These are phyloP conservation scores for Frankliniella fusca DNA, from an alignment of 2,888 invertebrate species.

Conservation along the genomic window DNA sequence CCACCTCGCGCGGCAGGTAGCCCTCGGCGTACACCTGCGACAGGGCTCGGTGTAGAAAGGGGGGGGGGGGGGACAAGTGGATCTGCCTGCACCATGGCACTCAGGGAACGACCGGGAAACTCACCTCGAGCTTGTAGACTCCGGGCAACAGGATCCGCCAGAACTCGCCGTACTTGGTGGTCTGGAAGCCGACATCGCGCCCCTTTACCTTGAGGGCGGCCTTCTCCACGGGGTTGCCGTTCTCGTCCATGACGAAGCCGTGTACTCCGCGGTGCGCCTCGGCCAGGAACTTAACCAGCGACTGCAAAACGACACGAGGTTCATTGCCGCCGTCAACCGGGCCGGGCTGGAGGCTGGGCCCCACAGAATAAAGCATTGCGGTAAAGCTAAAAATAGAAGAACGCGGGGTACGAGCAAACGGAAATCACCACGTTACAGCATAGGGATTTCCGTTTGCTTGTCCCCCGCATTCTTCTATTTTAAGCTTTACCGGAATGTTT, in stretches of 20 bases:
- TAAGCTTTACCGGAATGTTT: neutral
- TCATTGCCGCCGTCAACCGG: neutral
- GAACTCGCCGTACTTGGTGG: conserved; percentile 58
- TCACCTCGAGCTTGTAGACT: conserved; percentile 54
- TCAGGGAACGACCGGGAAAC: neutral
- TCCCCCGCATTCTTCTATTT: too few relatives aligned
- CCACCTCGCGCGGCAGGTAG: conserved; percentile 75
- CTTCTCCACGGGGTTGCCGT: conserved; percentile 50
- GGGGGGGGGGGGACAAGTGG: too few relatives aligned
- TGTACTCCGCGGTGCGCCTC: conserved; percentile 58
- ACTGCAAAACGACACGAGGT: conserved; percentile 43
- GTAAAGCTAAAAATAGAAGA: too few relatives aligned
- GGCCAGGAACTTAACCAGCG: conserved; percentile 53
- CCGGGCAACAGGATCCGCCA: conserved; percentile 63
- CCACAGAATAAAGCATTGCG: too few relatives aligned
- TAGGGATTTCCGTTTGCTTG: too few relatives aligned
- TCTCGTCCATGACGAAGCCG: conserved; percentile 54
- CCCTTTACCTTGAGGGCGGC: conserved; percentile 54
- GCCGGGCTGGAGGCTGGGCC: neutral
- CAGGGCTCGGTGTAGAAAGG: neutral
- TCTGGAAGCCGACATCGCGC: conserved; percentile 56
- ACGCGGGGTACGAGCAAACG: too few relatives aligned
- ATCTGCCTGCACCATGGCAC: neutral
- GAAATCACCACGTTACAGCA: too few relatives aligned
- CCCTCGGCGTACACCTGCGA: conserved; percentile 77